Evolutionary conservation across 2,113 vertebrate genomes (phyloP).

Genomic region (Tonatia bakeri): DNA sequence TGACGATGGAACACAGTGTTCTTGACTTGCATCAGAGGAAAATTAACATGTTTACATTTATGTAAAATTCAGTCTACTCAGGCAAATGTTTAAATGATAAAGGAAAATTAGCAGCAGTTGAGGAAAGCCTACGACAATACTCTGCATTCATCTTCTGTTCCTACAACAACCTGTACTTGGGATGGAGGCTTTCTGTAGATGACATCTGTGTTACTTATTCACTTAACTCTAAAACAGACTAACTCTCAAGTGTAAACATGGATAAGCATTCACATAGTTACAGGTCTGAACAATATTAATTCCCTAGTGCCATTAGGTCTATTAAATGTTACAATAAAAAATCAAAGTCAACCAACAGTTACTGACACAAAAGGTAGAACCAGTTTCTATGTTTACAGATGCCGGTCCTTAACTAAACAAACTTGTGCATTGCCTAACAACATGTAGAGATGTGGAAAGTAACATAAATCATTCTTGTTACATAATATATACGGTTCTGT

Average conservation of each 20-base stretch:
- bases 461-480: constrained; percentile 19
- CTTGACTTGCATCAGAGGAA: not conserved
- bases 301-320: not conserved
- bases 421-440: not conserved
- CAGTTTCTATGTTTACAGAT: not conserved
- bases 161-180: not conserved
- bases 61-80: not conserved
- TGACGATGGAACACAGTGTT: not conserved
- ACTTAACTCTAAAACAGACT: not conserved
- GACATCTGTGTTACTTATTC: constrained; percentile 21
- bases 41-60: not conserved
- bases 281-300: not conserved
- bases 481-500: not conserved
- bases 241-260: not conserved
- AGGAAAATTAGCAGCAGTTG: not conserved
- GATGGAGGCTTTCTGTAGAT: not conserved
- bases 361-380: not conserved
- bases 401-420: not conserved
- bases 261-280: not conserved
- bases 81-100: constrained; percentile 11
- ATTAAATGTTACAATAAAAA: constrained; percentile 27
- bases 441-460: not conserved
- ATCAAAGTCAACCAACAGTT: not conserved
- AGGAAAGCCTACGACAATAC: not conserved
- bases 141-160: not conserved